Percentiles rank a stretch among this genome's conserved stretches.
phyloP scores from a whole-genome alignment of 2,888 invertebrate genomes.

The Seira ritae region DNA sequence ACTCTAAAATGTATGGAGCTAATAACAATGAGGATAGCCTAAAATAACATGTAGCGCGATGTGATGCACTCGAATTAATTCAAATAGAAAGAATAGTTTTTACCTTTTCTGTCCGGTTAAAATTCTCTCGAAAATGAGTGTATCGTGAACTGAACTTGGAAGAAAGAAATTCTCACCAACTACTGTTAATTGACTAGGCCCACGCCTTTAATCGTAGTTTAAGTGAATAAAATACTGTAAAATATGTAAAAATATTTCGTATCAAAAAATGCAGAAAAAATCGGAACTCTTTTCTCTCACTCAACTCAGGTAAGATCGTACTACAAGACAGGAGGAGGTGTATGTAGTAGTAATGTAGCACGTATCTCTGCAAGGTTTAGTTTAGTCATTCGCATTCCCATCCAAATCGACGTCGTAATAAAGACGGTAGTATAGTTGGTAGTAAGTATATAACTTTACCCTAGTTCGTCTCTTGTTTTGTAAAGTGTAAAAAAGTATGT shows the following conservation, averaged over 20 bases:
- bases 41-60: too few relatives aligned
- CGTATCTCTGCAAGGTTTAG: not conserved
- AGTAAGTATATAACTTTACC: too few relatives aligned
- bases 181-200: not conserved
- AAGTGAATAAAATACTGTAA: constrained; percentile 6
- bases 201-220: not conserved
- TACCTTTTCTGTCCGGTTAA: not conserved
- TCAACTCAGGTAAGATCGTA: constrained; percentile 7
- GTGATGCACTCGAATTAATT: too few relatives aligned
- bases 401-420: too few relatives aligned
- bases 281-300: constrained; percentile 14
- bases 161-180: not conserved
- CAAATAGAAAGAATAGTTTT: too few relatives aligned
- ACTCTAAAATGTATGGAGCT: too few relatives aligned
- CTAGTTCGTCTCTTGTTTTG: not conserved
- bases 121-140: not conserved
- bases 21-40: too few relatives aligned
- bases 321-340: not conserved
- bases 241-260: constrained; percentile 15
- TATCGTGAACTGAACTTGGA: not conserved
- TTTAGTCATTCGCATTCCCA: too few relatives aligned
- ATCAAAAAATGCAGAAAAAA: constrained; percentile 11
- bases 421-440: too few relatives aligned
- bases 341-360: too few relatives aligned
- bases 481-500: not conserved